Evolutionary conservation across 2,113 vertebrate species (phyloP).

Genomic region (Heteronetta atricapilla): DNA sequence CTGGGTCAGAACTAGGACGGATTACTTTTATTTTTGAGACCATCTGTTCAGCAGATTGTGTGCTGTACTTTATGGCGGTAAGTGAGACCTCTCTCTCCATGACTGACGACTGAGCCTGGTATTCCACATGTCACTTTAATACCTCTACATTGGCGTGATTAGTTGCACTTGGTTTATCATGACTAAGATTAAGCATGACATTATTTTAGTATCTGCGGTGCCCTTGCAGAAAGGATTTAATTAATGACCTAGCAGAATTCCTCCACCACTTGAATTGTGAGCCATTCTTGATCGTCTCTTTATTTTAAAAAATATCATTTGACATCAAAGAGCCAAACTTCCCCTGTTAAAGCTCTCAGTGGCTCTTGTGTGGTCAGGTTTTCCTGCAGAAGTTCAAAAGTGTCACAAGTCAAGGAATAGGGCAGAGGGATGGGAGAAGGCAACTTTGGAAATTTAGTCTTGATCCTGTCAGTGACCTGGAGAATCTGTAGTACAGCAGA

Average conservation of each 20-base stretch:
- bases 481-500: background rate
- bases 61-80: conserved; percentile 98
- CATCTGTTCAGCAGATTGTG: conserved; percentile 88
- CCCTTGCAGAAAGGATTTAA: background rate
- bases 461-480: background rate
- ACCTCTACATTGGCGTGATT: background rate
- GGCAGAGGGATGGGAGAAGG: background rate
- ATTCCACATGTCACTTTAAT: background rate
- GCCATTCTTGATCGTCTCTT: background rate
- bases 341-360: background rate
- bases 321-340: background rate
- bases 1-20: conserved; percentile 87
- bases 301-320: background rate
- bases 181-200: background rate
- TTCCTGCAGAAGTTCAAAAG: background rate
- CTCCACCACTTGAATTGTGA: background rate
- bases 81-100: conserved; percentile 61
- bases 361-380: background rate
- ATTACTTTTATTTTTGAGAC: conserved; percentile 97
- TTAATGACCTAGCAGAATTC: background rate
- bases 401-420: background rate
- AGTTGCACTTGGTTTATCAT: background rate
- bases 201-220: background rate
- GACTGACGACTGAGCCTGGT: background rate
- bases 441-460: background rate